Evolutionary conservation across 2,797 vertebrate genomes (phyloP).

Genomic region (Fistularia tabacaria): DNA sequence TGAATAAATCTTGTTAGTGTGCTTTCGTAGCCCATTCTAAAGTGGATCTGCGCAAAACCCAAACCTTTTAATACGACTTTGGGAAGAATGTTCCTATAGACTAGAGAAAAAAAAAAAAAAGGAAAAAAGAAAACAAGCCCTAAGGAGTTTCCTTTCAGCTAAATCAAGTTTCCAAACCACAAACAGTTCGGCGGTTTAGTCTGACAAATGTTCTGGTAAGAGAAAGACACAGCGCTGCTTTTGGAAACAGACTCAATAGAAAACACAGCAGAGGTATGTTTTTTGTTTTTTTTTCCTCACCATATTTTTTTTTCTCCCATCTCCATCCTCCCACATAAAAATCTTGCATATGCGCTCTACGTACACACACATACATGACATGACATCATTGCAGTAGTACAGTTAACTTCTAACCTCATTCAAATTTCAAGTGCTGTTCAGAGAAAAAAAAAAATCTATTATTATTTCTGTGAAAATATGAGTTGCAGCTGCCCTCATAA

Average conservation of each 20-base stretch:
- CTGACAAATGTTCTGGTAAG: slow-evolving; percentile 70
- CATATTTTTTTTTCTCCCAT: slow-evolving; percentile 25
- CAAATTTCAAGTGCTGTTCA: slow-evolving; percentile 61
- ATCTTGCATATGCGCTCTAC: slow-evolving; percentile 45
- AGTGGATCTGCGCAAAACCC: slow-evolving; percentile 4
- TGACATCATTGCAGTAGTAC: slow-evolving; percentile 63
- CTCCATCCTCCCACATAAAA: slow-evolving; percentile 51
- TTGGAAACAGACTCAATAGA: slow-evolving; percentile 44
- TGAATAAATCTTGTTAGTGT: neutral
- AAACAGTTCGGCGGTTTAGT: slow-evolving; percentile 63
- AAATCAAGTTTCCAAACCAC: slow-evolving; percentile 70
- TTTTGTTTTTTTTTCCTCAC: slow-evolving; percentile 25
- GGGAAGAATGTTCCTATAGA: slow-evolving; percentile 54
- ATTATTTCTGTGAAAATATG: slow-evolving; percentile 62
- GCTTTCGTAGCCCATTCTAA: neutral
- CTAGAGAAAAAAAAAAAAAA: slow-evolving; percentile 29
- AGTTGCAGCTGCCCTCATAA: slow-evolving; percentile 67
- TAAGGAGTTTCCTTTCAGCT: slow-evolving; percentile 64
- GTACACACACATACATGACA: slow-evolving; percentile 26
- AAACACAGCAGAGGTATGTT: slow-evolving; percentile 45
- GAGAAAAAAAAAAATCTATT: slow-evolving; percentile 41
- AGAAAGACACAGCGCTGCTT: slow-evolving; percentile 56
- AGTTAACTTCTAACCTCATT: slow-evolving; percentile 43
- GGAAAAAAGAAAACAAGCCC: slow-evolving; percentile 53
- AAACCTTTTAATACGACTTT: slow-evolving; percentile 23